Conservation (phyloP, 2,113 vertebrate species). For the Malurus melanocephalus region DNA sequence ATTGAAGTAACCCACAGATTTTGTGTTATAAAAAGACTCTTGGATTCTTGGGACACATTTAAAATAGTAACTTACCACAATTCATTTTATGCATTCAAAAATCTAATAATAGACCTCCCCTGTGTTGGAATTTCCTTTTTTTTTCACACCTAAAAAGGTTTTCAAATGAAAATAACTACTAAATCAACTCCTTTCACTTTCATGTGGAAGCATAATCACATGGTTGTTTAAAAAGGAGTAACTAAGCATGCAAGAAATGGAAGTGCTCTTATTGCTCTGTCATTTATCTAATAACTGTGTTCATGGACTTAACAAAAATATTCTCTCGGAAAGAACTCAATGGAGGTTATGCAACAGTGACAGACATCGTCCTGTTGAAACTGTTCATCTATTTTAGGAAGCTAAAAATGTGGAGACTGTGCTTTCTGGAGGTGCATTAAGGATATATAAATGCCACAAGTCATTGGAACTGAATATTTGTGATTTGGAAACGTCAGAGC, state of each 20-base stretch:
- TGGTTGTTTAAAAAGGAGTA: not conserved
- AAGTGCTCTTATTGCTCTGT: not conserved
- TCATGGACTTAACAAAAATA: not conserved
- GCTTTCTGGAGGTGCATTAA: not conserved
- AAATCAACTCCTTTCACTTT: not conserved
- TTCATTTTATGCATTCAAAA: not conserved
- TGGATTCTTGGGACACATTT: not conserved
- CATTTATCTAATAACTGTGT: not conserved
- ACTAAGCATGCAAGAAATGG: not conserved
- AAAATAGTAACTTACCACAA: conserved; percentile 30
- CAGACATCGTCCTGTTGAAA: not conserved
- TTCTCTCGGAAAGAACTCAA: not conserved
- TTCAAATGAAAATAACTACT: not conserved
- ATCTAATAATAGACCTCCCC: not conserved
- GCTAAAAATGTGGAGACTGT: not conserved
- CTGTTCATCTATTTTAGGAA: not conserved
- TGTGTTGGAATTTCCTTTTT: not conserved
- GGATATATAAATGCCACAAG: not conserved
- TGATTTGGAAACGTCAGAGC: not conserved
- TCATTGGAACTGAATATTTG: not conserved
- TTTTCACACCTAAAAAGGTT: not conserved
- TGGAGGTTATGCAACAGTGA: not conserved
- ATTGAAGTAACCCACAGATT: conserved; percentile 2
- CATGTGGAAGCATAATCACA: not conserved
- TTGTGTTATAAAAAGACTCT: conserved; percentile 10